Base-by-base conservation (phyloP, 64 coral and sea anemone genomes). In the Actinia tenebrosa region DNA sequence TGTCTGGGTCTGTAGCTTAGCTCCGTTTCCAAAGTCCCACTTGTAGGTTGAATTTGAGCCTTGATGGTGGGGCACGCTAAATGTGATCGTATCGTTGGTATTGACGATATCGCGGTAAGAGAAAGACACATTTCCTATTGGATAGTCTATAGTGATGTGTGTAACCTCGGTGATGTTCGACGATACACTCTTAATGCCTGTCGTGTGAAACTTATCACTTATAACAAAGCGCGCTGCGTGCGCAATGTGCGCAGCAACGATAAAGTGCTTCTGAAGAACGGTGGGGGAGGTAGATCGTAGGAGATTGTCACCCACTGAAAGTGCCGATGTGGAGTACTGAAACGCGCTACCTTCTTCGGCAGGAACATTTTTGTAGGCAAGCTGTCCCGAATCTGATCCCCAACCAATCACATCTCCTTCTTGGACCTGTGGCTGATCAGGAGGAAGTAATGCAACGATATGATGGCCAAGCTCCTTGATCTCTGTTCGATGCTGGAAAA, bases 11-110 rank as follows among this genome's bases (percentile, higher is more conserved):
- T 82, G 82, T 55, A 86, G 56, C 7, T 2, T 52, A 9, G 78
- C 63, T 42, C 88, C 94, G 64, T 97, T 92, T 19, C 94, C 94
- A 82, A 97, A 97, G 45, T 93, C 82, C 94, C 94, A 97, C 2
- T 93, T 60, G 37, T 97, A 93, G 7, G 88, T 90, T 10, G 81
- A 47, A 45, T 97, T 97, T 20, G 94, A 88, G 5, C 94, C 94
- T 10, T 84, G 53, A 66, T 97, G 91, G 30, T 54, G 77, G 0
- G 91, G 85, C 22, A 97, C 85, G 60, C 69, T 77, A 64, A 97
- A 97, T 58, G 59, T 55, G 56, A 93, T 68, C 7, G 91, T 56
- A 0, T 84, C 86, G 18, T 93, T 89, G 14, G 94, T 97, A 53
- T 86, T 93, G 3, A 64, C 88, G 83, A 97, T 84, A 42, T 26